Evolutionary conservation across 2,888 invertebrate species (phyloP), one percentile per base, ranked within the genome.

Genomic region (Stenichneumon culpator): DNA sequence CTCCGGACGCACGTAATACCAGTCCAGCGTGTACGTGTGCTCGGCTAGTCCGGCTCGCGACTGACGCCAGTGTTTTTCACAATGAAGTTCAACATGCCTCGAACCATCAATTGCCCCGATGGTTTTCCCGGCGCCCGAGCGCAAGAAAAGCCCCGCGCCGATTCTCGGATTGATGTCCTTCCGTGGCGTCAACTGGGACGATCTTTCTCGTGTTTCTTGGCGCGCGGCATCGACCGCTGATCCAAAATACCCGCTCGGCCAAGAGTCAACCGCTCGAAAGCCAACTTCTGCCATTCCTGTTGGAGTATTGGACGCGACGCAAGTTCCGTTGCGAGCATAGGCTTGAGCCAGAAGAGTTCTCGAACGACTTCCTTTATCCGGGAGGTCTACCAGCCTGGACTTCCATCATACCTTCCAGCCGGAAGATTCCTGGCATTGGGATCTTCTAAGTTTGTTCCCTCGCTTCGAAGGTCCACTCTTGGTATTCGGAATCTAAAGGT

Each of bases 251-350:
- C 52, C 22, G 50, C 39, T 39, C 28, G 57, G 79, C 83, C 83
- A 68, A 82, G 68, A 86, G 60, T 83, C 86, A 88, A 88, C 86
- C 86, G 70, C 80, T 84, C 83, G 88, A 84, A 84, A 87, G 74
- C 79, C 60, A 86, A 87, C 88, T 88, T 87, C 77, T 65, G 85
- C 82, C 82, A 83, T 83, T 85, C 85, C 50, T 32, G 32, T 79
- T 54, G 39, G 47, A 25, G 54, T 32, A 50, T 79, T 69, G 39
- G 47, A 36, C 47, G 36, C 54, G 14, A n/a, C 7, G 50, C 36
- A 3, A 39, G 36, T 1, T 7, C 65, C 3, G 36, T 11, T 1
- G 11, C 2, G 0, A 2, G n/a, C 39, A 9, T 67, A 67, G 65
- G 65, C 39, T 19, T 11, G 72, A 73, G 78, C 79, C 79, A 79